These are phyloP conservation scores for Scrobipalpa atriplicella DNA, from an alignment of 2,888 invertebrate species.

Conservation along the genomic window DNA sequence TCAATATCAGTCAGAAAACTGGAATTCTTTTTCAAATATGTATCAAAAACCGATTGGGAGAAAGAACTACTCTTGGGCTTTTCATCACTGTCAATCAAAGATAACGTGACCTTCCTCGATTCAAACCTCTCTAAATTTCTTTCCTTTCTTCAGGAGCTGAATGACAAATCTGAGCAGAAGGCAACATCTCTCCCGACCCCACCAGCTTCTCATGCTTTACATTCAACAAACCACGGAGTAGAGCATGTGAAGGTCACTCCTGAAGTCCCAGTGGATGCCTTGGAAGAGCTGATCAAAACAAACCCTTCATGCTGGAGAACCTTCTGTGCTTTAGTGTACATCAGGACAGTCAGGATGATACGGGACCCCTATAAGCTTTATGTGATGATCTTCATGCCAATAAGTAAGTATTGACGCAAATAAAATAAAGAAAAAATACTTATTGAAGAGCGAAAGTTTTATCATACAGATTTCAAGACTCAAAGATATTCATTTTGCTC, in stretches of 20 bases:
- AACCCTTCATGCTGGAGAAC: slow-evolving; percentile 84
- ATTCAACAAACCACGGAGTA: slow-evolving; percentile 77
- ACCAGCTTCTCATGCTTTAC: slow-evolving; percentile 73
- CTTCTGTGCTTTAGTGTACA: slow-evolving; percentile 85
- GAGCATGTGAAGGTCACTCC: slow-evolving; percentile 78
- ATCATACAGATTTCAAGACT: no score
- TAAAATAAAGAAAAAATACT: no score
- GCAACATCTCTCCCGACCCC: slow-evolving; percentile 69
- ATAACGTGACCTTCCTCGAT: background rate
- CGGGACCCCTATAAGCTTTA: slow-evolving; percentile 88
- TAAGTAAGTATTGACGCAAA: slow-evolving; percentile 82
- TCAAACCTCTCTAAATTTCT: background rate
- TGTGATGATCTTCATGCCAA: slow-evolving; percentile 88
- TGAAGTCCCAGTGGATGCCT: slow-evolving; percentile 80
- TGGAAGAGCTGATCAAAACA: slow-evolving; percentile 85
- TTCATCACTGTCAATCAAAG: background rate
- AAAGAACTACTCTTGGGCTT: background rate
- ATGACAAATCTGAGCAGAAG: slow-evolving; percentile 71
- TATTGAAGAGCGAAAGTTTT: no score
- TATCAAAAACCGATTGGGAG: no score
- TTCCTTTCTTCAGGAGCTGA: slow-evolving; percentile 76
- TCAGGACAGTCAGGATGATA: slow-evolving; percentile 85
- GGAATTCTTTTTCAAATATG: no score
- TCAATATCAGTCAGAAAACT: no score
- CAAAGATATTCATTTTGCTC: no score